Evolutionary conservation across 2,797 vertebrate species (phyloP), one percentile per base, ranked within the genome.

Genomic region (Pelodytes ibericus): DNA sequence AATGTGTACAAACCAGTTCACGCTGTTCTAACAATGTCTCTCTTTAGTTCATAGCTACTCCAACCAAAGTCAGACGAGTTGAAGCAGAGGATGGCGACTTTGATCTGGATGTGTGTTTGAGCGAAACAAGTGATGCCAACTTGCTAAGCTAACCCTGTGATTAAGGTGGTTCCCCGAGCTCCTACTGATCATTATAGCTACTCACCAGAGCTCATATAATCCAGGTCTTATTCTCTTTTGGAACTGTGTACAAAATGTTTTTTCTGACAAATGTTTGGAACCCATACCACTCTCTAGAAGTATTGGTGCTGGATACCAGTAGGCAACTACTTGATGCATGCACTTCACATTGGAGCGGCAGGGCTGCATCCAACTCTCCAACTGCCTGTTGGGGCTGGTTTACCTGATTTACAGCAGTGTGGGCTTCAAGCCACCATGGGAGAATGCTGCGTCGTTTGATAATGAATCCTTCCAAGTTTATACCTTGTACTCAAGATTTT

Each of bases 51-150:
- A 7, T 84, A 44, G 89, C 91, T 80, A 94, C 92, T 13, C 92
- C 93, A 70, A 92, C 91, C 61, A 94, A 94, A 83, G 82, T 93
- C 51, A 88, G 92, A 79, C 91, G 89, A 7, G 71, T 87, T 53
- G 91, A 89, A 57, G 72, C 58, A 22, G 87, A 88, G 44, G 86
- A 81, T 6, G 89, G 87, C 20, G 89, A 87, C 24, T 89, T 90
- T 65, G 90, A 94, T 39, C 81, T 93, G 84, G 90, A 92, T 65
- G 77, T 80, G 6, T 91, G 88, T 82, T 80, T 92, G 51, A 83
- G 72, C 3, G 88, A 91, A 31, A 85, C 84, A 2, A 3, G 1
- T 16, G 68, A 59, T 18, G n/a, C 6, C 2, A 16, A 70, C 0
- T 56, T 33, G 20, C 24, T 53, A 22, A 53, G 49, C 20, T 53